Conservation (phyloP, 2,888 invertebrate species). For the Sericinus montela region DNA sequence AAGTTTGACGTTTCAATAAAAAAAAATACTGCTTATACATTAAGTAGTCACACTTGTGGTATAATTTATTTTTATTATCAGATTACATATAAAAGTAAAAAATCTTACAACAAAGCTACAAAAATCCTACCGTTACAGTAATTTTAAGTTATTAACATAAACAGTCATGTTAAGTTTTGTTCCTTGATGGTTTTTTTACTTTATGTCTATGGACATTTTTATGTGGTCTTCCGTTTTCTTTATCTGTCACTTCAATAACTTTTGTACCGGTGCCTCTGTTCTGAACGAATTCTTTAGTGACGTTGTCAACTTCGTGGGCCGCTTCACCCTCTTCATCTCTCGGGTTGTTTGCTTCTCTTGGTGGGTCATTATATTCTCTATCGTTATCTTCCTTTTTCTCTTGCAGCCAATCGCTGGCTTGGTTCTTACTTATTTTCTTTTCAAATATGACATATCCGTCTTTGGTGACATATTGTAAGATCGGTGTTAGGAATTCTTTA, state of each 20-base stretch:
- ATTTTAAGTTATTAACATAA: too few relatives aligned
- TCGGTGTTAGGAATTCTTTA: constrained; percentile 48
- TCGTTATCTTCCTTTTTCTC: constrained; percentile 29
- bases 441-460: constrained; percentile 69
- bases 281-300: background rate
- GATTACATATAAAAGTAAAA: too few relatives aligned
- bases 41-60: too few relatives aligned
- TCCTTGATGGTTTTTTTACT: constrained; percentile 8
- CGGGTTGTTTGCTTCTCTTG: background rate
- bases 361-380: constrained; percentile 9
- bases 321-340: constrained; percentile 2
- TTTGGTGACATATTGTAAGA: constrained; percentile 65
- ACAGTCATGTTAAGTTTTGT: background rate
- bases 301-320: background rate
- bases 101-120: too few relatives aligned
- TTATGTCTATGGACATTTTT: constrained; percentile 9
- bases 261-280: background rate
- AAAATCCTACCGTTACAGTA: too few relatives aligned
- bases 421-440: constrained; percentile 55
- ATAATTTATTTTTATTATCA: too few relatives aligned
- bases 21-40: too few relatives aligned
- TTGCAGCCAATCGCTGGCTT: constrained; percentile 58
- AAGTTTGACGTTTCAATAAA: too few relatives aligned
- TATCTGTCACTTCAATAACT: background rate
- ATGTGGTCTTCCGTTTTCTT: background rate